phyloP scores from a whole-genome alignment of 1,140 invertebrate species.

The Schlechtendalia chinensis region DNA sequence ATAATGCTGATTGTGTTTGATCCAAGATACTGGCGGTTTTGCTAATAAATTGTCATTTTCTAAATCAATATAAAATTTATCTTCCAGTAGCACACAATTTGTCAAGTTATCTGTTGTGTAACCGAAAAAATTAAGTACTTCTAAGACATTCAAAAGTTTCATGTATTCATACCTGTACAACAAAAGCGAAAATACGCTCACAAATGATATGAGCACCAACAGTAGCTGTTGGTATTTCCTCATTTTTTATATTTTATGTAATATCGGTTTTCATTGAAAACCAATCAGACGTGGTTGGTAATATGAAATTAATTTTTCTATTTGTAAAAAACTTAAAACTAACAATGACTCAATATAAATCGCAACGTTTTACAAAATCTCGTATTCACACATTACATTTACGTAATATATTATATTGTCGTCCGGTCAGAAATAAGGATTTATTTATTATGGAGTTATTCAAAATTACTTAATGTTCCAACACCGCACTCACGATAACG shows the following conservation, averaged over 20 bases:
- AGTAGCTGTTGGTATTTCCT: conserved; percentile 73
- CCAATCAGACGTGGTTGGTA: too few relatives aligned
- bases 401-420: too few relatives aligned
- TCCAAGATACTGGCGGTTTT: conserved; percentile 60
- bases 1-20: conserved; percentile 59
- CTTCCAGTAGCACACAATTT: conserved; percentile 54
- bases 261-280: too few relatives aligned
- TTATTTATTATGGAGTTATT: too few relatives aligned
- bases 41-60: conserved; percentile 53
- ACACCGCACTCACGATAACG: too few relatives aligned
- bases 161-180: conserved; percentile 78
- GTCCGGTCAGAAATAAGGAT: too few relatives aligned
- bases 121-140: conserved; percentile 76
- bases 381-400: too few relatives aligned
- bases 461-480: too few relatives aligned
- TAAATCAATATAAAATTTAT: conserved; percentile 55
- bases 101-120: conserved; percentile 56
- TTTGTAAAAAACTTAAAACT: too few relatives aligned
- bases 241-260: conserved; percentile 58
- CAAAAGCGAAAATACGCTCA: conserved; percentile 69
- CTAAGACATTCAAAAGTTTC: conserved; percentile 69
- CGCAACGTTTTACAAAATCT: too few relatives aligned
- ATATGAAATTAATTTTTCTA: too few relatives aligned
- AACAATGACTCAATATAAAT: too few relatives aligned
- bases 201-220: conserved; percentile 64